Evolutionary conservation across 2,113 vertebrate genomes (phyloP).

Genomic region (Dasyprocta punctata): DNA sequence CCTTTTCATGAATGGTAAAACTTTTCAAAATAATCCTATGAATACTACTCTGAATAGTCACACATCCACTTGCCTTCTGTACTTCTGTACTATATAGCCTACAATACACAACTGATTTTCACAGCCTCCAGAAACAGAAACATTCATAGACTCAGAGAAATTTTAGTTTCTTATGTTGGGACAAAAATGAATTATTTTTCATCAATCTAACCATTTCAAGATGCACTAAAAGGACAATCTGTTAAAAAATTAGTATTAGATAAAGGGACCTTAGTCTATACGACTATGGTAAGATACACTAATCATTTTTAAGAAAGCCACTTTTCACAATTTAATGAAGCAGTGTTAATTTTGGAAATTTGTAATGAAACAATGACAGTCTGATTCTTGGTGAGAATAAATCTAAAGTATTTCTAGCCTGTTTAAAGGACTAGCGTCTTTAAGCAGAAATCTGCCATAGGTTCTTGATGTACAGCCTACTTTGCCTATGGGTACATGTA

Average conservation of each 20-base stretch:
- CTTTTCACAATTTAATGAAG: slow-evolving; percentile 4
- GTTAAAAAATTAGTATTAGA: not conserved
- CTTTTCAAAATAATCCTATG: not conserved
- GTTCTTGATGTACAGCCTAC: not conserved
- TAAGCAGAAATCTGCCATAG: not conserved
- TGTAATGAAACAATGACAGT: slow-evolving; percentile 17
- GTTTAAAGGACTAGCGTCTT: slow-evolving; percentile 48
- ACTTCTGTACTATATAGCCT: not conserved
- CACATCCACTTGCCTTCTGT: not conserved
- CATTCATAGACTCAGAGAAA: slow-evolving; percentile 14
- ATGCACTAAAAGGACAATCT: slow-evolving; percentile 32
- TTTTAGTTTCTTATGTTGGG: not conserved
- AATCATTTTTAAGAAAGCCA: slow-evolving; percentile 16
- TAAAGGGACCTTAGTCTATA: not conserved
- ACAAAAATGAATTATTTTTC: slow-evolving; percentile 31
- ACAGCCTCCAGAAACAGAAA: not conserved
- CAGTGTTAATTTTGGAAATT: not conserved
- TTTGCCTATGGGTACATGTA: not conserved
- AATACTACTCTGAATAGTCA: not conserved
- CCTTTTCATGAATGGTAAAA: slow-evolving; percentile 3
- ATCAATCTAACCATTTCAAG: slow-evolving; percentile 32
- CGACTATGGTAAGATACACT: not conserved
- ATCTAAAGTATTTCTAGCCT: not conserved
- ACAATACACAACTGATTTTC: not conserved
- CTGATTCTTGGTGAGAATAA: slow-evolving; percentile 7